A percentile compares a stretch with the other conserved stretches of the same genome.
Conservation (phyloP, 92 coral and sea anemone genomes). For the Epizoanthus stellaris region DNA sequence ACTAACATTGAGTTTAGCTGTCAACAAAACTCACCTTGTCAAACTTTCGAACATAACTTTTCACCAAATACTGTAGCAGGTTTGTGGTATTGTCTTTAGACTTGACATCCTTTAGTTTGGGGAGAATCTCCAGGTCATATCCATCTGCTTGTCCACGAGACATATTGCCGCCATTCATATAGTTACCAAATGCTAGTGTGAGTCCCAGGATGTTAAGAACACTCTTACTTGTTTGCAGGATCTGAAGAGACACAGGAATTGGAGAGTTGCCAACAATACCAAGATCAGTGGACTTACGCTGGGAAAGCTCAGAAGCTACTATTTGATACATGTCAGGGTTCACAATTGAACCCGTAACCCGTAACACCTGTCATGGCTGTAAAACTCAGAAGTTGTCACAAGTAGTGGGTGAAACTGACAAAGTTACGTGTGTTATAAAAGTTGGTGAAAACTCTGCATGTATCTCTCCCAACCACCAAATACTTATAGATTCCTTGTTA, state of each 20-base stretch:
- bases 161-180: conserved; percentile 88
- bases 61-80: conserved; percentile 79
- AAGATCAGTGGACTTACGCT: too few species aligned
- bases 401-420: too few species aligned
- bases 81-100: conserved; percentile 81
- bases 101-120: conserved; percentile 90
- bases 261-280: too few species aligned
- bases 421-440: too few species aligned
- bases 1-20: background rate
- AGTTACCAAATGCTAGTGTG: conserved; percentile 84
- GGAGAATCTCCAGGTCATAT: conserved; percentile 81
- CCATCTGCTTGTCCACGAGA: conserved; percentile 94
- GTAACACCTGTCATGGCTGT: too few species aligned
- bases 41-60: conserved; percentile 67
- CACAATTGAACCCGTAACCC: too few species aligned
- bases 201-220: conserved; percentile 70
- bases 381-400: too few species aligned
- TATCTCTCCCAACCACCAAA: too few species aligned
- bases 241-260: conserved; percentile 35
- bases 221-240: conserved; percentile 68
- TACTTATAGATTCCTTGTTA: too few species aligned
- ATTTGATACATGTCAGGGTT: too few species aligned
- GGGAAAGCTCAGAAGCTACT: too few species aligned
- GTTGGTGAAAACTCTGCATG: too few species aligned
- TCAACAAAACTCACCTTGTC: conserved; percentile 67